phyloP scores from a whole-genome alignment of 1,140 invertebrate species.

The Acromyrmex heyeri region DNA sequence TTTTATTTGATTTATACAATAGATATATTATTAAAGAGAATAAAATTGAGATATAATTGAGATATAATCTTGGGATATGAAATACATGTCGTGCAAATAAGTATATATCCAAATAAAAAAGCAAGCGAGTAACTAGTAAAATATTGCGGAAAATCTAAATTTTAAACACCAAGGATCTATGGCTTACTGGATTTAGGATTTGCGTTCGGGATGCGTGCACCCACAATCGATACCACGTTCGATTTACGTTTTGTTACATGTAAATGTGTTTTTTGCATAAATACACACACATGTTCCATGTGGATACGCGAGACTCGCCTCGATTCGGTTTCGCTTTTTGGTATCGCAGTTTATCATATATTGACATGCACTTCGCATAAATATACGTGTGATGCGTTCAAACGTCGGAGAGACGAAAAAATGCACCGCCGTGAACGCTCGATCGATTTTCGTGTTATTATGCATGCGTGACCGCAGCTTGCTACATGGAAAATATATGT shows the following conservation, averaged over 20 bases:
- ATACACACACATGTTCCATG: not conserved
- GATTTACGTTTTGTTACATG: constrained; percentile 24
- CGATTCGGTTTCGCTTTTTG: constrained; percentile 24
- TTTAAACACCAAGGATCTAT: not conserved
- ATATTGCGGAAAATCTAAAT: not conserved
- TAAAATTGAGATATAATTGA: not conserved
- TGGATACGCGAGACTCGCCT: not conserved
- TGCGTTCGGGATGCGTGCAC: not conserved
- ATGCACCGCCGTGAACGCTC: constrained; percentile 5
- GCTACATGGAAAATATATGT: not conserved
- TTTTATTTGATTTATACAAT: not conserved
- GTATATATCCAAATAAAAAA: not conserved
- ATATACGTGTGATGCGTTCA: constrained; percentile 22
- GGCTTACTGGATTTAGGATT: not conserved
- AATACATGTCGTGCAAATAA: not conserved
- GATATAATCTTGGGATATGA: not conserved
- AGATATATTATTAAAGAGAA: not conserved
- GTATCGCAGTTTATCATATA: constrained; percentile 33
- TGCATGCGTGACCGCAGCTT: constrained; percentile 9
- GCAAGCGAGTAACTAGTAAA: not conserved
- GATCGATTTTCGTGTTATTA: constrained; percentile 38
- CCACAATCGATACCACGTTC: not conserved
- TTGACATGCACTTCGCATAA: constrained; percentile 31
- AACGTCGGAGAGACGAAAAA: constrained; percentile 7
- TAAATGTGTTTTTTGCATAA: constrained; percentile 43